Conservation (phyloP, 2,113 vertebrate genomes). For the Dipodomys spectabilis region DNA sequence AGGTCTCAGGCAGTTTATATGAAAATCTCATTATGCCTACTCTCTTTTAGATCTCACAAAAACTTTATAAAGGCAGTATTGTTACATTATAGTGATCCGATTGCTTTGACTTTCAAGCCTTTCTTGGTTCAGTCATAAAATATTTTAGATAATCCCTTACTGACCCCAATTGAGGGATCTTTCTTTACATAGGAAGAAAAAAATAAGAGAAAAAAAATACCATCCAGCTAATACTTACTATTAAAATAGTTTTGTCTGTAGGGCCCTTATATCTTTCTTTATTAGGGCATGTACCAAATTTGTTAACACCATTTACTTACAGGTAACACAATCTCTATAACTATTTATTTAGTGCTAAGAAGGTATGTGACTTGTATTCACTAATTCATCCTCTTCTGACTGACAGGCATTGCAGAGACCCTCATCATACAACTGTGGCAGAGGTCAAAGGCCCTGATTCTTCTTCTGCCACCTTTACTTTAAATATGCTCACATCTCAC, state of each 20-base stretch:
- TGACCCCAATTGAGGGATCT: neutral
- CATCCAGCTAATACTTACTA: neutral
- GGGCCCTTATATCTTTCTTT: neutral
- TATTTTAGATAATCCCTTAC: neutral
- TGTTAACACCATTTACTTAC: neutral
- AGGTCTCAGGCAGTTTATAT: neutral
- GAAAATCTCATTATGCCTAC: constrained; percentile 2
- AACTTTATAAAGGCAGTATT: neutral
- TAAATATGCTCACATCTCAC: neutral
- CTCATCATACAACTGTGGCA: neutral
- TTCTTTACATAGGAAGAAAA: neutral
- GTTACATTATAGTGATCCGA: neutral
- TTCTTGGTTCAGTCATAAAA: neutral
- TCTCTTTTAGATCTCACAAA: neutral
- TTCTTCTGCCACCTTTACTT: neutral
- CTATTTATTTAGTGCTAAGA: neutral
- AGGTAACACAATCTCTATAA: neutral
- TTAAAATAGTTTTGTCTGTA: constrained; percentile 14
- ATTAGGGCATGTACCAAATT: neutral
- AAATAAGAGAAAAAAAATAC: neutral
- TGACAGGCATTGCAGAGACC: neutral
- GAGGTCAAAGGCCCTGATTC: neutral
- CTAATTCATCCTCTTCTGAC: neutral
- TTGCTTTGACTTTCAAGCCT: neutral
- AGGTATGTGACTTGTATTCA: neutral